Evolutionary conservation across 2,797 vertebrate genomes (phyloP).

Genomic region (Poeciliopsis gracilis): DNA sequence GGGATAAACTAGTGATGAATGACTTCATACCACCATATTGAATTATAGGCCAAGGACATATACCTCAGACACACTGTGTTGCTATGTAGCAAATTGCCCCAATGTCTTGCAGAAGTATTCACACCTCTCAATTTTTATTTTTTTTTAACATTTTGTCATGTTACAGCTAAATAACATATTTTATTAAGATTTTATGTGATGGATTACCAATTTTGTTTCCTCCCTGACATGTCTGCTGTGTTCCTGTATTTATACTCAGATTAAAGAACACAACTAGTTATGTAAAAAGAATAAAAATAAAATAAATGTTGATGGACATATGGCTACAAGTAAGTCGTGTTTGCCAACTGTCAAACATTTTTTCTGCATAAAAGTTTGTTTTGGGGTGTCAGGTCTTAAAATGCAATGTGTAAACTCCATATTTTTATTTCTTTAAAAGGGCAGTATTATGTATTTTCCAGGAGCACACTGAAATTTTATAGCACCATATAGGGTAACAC

Average conservation of each 20-base stretch:
- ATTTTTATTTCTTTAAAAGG: background rate
- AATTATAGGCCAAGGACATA: constrained; percentile 16
- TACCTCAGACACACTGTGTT: background rate
- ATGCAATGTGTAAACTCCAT: background rate
- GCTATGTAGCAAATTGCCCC: background rate
- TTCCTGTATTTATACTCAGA: background rate
- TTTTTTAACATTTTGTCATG: background rate
- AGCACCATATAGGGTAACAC: too few relatives aligned
- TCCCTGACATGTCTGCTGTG: background rate
- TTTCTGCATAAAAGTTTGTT: background rate
- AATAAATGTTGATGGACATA: background rate
- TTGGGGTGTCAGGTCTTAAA: background rate
- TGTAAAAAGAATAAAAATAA: background rate
- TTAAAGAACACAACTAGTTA: background rate
- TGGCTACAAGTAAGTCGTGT: background rate
- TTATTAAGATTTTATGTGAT: background rate
- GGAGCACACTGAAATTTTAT: too few relatives aligned
- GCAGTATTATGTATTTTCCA: too few relatives aligned
- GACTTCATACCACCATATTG: constrained; percentile 1
- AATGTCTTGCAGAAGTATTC: background rate
- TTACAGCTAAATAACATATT: background rate
- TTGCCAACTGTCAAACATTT: background rate
- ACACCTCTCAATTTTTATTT: background rate
- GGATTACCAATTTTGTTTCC: background rate
- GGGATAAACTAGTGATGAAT: constrained; percentile 9